phyloP scores from a whole-genome alignment of 2,888 invertebrate species.

The Octodonta nipae region DNA sequence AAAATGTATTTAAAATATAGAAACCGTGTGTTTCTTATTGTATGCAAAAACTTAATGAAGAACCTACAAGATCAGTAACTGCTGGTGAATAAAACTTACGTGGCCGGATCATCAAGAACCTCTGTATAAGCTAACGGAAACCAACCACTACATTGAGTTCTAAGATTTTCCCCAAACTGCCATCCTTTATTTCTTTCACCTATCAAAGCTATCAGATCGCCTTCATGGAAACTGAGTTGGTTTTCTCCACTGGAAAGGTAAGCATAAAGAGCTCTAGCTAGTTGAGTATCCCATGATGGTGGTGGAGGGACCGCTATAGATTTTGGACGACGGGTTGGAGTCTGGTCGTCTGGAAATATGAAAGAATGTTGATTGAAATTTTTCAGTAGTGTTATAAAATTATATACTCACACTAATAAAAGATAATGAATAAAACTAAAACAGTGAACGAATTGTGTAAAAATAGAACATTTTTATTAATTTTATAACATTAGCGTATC shows the following conservation, averaged over 20 bases:
- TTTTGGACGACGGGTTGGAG: slow-evolving; percentile 45
- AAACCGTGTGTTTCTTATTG: too few species aligned
- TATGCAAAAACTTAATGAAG: too few species aligned
- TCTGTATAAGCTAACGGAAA: slow-evolving; percentile 92
- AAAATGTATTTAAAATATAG: not conserved
- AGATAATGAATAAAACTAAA: too few species aligned
- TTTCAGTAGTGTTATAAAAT: too few species aligned
- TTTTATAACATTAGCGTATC: too few species aligned
- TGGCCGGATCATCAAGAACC: slow-evolving; percentile 51
- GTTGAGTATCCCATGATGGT: slow-evolving; percentile 55
- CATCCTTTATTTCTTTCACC: slow-evolving; percentile 88
- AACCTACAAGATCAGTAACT: slow-evolving; percentile 5
- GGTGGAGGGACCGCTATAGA: slow-evolving; percentile 47
- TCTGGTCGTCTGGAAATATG: slow-evolving; percentile 17
- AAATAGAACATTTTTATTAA: too few species aligned
- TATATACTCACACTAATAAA: too few species aligned
- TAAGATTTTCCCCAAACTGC: slow-evolving; percentile 91
- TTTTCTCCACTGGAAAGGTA: slow-evolving; percentile 82
- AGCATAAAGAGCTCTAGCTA: slow-evolving; percentile 76
- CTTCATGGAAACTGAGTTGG: slow-evolving; percentile 83
- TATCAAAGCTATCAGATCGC: slow-evolving; percentile 74
- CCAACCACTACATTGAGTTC: slow-evolving; percentile 88
- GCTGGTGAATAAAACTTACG: too few species aligned
- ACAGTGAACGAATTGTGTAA: too few species aligned
- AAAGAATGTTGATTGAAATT: too few species aligned